Conservation (phyloP, 2,888 invertebrate genomes). For the Pogonocherus hispidulus region DNA sequence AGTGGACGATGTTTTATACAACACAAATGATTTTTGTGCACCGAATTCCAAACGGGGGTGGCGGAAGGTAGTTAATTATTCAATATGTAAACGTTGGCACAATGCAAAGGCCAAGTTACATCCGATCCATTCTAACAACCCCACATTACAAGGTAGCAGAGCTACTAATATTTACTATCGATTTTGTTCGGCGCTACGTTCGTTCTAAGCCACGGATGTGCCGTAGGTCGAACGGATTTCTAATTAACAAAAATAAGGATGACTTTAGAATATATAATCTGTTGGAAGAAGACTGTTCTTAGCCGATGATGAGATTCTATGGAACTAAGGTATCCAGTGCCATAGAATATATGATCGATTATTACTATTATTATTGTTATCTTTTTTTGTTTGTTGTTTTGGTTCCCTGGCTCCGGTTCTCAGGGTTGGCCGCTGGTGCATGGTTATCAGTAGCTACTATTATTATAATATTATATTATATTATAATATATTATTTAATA, state of each 20-base stretch:
- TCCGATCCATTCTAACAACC: conserved; percentile 14
- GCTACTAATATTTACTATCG: conserved; percentile 16
- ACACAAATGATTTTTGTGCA: conserved; percentile 13
- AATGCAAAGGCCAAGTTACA: conserved; percentile 14
- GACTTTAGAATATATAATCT: too few relatives aligned
- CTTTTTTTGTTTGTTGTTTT: too few relatives aligned
- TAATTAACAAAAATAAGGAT: neutral
- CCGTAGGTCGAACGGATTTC: neutral
- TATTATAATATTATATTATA: too few relatives aligned
- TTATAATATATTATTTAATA: too few relatives aligned
- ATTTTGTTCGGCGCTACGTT: neutral
- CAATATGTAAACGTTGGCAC: conserved; percentile 10
- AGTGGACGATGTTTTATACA: neutral
- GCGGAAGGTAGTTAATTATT: conserved; percentile 16
- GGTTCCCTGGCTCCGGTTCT: too few relatives aligned
- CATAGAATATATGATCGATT: too few relatives aligned
- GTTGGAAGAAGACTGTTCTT: too few relatives aligned
- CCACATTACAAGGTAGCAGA: neutral
- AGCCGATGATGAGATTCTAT: too few relatives aligned
- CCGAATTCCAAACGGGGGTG: conserved; percentile 8
- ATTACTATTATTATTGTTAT: too few relatives aligned
- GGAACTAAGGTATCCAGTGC: too few relatives aligned
- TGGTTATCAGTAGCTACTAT: too few relatives aligned
- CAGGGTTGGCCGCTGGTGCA: too few relatives aligned
- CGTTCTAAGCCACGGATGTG: neutral